Conservation (phyloP, 1,140 invertebrate species). For the Odontomachus brunneus region DNA sequence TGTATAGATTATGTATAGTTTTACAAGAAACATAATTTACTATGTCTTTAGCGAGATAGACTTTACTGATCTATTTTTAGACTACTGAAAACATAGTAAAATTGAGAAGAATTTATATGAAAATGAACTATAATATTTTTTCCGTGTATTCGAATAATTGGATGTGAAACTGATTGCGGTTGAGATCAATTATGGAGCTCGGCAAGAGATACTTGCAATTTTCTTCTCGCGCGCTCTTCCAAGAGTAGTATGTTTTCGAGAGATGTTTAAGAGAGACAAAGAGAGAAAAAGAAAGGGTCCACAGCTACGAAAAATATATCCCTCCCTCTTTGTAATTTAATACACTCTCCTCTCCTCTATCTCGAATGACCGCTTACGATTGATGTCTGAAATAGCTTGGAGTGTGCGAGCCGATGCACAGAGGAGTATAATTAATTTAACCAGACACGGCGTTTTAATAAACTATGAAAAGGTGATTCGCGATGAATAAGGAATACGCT, state of each 20-base stretch:
- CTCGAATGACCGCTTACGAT: conserved; percentile 1
- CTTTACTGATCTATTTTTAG: too few species aligned
- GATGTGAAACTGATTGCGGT: too few species aligned
- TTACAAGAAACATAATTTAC: too few species aligned
- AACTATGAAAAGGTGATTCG: conserved; percentile 25
- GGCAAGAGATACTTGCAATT: too few species aligned
- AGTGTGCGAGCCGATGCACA: conserved; percentile 1
- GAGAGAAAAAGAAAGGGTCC: not conserved
- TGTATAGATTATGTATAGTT: too few species aligned
- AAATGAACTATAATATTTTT: too few species aligned
- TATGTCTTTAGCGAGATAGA: too few species aligned
- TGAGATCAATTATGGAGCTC: too few species aligned
- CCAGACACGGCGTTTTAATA: not conserved
- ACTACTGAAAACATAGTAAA: too few species aligned
- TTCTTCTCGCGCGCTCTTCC: too few species aligned
- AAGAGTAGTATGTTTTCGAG: not conserved
- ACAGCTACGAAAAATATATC: not conserved
- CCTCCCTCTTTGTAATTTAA: conserved; percentile 9
- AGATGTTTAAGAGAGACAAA: not conserved
- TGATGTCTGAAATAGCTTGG: conserved; percentile 18
- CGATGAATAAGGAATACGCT: conserved; percentile 19
- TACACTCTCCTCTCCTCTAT: not conserved
- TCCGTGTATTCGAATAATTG: too few species aligned
- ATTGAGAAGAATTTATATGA: too few species aligned
- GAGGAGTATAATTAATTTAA: conserved; percentile 49